Base-by-base conservation (phyloP, 2,797 vertebrate genomes). In the Chelon auratus region DNA sequence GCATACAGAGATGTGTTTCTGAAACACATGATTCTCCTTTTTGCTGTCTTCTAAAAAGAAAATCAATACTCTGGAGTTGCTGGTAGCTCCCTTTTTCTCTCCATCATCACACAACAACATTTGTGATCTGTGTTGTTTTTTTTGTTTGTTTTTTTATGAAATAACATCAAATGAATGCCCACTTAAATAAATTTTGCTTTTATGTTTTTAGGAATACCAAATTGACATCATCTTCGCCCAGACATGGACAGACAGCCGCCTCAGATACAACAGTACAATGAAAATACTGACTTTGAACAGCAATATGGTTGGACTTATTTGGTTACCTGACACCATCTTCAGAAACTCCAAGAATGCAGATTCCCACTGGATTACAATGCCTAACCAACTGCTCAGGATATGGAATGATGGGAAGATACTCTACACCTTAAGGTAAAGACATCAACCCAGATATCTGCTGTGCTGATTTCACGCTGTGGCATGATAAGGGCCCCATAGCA, bases 181-280 rank as follows among this genome's bases (percentile, higher is more conserved):
- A 66, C 54, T 55, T 4, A 61, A 4, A 33, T 17, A 15, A 2
- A 43, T 17, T 43, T 65, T 15, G 68, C 64, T 36, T 55, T 56
- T 9, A 5, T 22, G 42, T 88, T 91, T 89, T 47, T 81, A 99
- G 97, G 97, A 99, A 87, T 99, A 99, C 89, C 96, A 98, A 90
- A 99, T 99, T 75, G 97, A 99, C 88, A 97, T 99, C 67, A 99
- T 99, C 92, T 99, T 99, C 77, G 97, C 97, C 68, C 97, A 99
- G 91, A 99, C 97, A 0, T 99, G 97, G 97, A 98, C 94, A n/a
- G 97, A 99, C 90, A 97, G 95, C 70, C 96, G 97, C 1, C 96
- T 99, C 66, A 94, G 96, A 76, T 98, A 97, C 93, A 99, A 99
- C 86, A 97, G 97, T 93, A 97, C 96, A 4, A 96, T 97, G 95